These are phyloP conservation scores for Drosophila pegasa DNA, from an alignment of 2,888 invertebrate species.

Conservation along the genomic window DNA sequence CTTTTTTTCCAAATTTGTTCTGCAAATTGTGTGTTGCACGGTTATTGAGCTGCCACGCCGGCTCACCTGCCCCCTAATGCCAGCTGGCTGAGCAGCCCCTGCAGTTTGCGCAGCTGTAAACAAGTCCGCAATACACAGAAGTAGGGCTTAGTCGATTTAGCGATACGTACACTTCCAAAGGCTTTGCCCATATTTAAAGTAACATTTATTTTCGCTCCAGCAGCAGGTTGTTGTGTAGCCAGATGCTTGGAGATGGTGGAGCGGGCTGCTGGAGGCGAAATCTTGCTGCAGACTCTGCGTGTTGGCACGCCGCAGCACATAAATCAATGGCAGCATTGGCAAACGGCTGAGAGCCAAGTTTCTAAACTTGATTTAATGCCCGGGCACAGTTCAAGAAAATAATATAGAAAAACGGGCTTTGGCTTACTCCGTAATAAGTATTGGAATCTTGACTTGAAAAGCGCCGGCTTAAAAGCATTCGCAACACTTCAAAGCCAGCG, in stretches of 20 bases:
- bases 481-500: constrained; percentile 19
- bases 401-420: constrained; percentile 13
- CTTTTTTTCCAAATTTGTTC: constrained; percentile 63
- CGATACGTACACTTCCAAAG: constrained; percentile 31
- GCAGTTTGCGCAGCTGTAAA: constrained; percentile 16
- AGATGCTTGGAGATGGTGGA: not conserved
- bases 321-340: constrained; percentile 68
- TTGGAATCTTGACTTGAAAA: constrained; percentile 48
- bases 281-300: constrained; percentile 36
- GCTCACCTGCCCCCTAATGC: not conserved
- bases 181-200: constrained; percentile 65
- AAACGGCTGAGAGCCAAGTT: constrained; percentile 63
- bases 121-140: constrained; percentile 41
- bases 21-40: constrained; percentile 59
- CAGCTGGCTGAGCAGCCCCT: not conserved
- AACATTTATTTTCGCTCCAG: constrained; percentile 43
- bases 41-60: constrained; percentile 31
- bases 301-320: constrained; percentile 56
- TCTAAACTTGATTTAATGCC: constrained; percentile 73
- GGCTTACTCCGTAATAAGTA: constrained; percentile 8
- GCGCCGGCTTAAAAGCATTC: constrained; percentile 45
- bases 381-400: constrained; percentile 26
- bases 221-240: constrained; percentile 19
- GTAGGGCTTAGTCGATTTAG: constrained; percentile 42
- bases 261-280: not conserved